Evolutionary conservation across 2,797 vertebrate species (phyloP).

Genomic region (Protonibea diacanthus): DNA sequence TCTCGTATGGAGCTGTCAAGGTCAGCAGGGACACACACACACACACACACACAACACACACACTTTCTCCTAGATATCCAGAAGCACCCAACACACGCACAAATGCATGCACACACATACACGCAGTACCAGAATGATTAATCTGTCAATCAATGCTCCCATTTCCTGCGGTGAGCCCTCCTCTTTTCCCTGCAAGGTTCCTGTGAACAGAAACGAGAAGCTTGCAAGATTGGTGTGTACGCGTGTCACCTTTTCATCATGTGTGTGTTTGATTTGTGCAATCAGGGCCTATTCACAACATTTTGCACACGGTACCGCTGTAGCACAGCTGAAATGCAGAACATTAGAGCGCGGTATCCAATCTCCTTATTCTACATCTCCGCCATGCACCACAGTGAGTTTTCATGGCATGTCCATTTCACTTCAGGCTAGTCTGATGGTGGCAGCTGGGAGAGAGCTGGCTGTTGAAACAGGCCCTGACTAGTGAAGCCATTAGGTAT

Average conservation of each 20-base stretch:
- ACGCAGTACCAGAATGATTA: slow-evolving; percentile 83
- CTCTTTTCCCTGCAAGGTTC: slow-evolving; percentile 75
- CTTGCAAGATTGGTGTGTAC: slow-evolving; percentile 63
- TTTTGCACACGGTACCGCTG: slow-evolving; percentile 63
- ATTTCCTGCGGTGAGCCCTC: slow-evolving; percentile 80
- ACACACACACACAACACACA: slow-evolving; percentile 60
- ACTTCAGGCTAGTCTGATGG: slow-evolving; percentile 44
- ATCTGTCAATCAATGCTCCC: slow-evolving; percentile 87
- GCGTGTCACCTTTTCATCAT: slow-evolving; percentile 3
- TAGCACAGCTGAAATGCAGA: slow-evolving; percentile 72
- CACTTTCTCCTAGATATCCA: slow-evolving; percentile 62
- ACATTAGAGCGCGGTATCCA: slow-evolving; percentile 65
- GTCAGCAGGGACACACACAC: slow-evolving; percentile 74
- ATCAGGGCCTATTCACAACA: slow-evolving; percentile 76
- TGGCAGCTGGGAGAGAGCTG: slow-evolving; percentile 44
- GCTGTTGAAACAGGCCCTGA: slow-evolving; percentile 39
- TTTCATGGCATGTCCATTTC: slow-evolving; percentile 57
- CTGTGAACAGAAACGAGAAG: slow-evolving; percentile 73
- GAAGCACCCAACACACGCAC: slow-evolving; percentile 42
- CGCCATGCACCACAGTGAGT: slow-evolving; percentile 40
- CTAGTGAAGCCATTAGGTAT: slow-evolving; percentile 48
- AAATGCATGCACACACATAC: slow-evolving; percentile 37
- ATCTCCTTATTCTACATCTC: slow-evolving; percentile 71
- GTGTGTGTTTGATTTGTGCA: slow-evolving; percentile 69
- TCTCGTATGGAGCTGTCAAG: slow-evolving; percentile 81